These are phyloP conservation scores for Strigamia transsilvanica DNA, from an alignment of 2,888 invertebrate species.

Conservation along the genomic window DNA sequence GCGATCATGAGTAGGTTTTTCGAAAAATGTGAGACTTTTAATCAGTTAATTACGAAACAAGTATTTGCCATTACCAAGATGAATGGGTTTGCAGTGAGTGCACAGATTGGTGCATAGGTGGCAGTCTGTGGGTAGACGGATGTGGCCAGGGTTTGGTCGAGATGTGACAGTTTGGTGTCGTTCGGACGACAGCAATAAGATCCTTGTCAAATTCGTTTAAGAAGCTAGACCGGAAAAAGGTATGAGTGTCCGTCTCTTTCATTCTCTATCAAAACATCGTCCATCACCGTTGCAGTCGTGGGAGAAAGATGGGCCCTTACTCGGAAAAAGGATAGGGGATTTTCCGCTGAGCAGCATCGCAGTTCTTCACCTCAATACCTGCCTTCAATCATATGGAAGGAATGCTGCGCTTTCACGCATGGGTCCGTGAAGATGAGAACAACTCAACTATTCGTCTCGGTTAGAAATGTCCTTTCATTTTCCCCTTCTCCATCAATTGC, in stretches of 20 bases:
- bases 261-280: constrained; percentile 8
- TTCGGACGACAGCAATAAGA: constrained; percentile 8
- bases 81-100: no score
- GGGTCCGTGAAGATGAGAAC: background rate
- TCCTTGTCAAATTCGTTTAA: constrained; percentile 8
- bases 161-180: background rate
- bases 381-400: constrained; percentile 8
- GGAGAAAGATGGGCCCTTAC: background rate
- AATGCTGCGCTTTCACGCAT: constrained; percentile 8
- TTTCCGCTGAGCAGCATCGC: background rate
- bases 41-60: no score
- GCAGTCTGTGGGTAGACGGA: background rate
- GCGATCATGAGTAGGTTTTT: no score
- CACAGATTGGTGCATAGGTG: no score
- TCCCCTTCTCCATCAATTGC: background rate
- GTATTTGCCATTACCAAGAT: no score
- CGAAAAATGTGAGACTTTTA: no score
- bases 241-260: constrained; percentile 8
- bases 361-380: constrained; percentile 8
- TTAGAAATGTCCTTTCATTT: constrained; percentile 2
- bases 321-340: constrained; percentile 8
- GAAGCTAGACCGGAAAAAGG: background rate
- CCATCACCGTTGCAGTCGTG: constrained; percentile 3
- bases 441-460: constrained; percentile 8
- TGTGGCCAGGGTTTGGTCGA: background rate